Evolutionary conservation across 2,888 invertebrate species (phyloP).

Genomic region (Philereme transversata): DNA sequence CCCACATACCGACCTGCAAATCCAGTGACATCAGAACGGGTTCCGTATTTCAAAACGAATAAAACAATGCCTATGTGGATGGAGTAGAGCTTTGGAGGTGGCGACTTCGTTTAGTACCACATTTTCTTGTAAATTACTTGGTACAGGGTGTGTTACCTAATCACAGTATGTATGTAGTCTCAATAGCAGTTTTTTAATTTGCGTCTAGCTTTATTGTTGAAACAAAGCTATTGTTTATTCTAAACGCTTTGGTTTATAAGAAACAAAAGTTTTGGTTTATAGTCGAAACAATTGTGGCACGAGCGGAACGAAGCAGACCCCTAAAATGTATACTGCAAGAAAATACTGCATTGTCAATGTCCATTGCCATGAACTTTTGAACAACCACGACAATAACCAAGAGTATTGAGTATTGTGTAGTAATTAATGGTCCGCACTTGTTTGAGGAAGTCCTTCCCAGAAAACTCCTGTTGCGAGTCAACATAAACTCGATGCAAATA

Average conservation of each 20-base stretch:
- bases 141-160: too few species aligned
- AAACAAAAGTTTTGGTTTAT: neutral
- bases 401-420: constrained; percentile 49
- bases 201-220: too few species aligned
- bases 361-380: constrained; percentile 63
- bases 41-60: constrained; percentile 29
- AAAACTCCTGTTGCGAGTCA: constrained; percentile 64
- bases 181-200: too few species aligned
- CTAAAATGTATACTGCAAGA: constrained; percentile 39
- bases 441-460: constrained; percentile 57
- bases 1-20: constrained; percentile 60
- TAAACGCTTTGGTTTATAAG: neutral
- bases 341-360: constrained; percentile 43
- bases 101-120: constrained; percentile 16
- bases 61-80: constrained; percentile 21
- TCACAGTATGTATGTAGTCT: too few species aligned
- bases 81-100: constrained; percentile 11
- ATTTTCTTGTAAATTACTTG: neutral
- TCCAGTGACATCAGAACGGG: constrained; percentile 35
- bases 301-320: constrained; percentile 34
- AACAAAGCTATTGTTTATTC: too few species aligned
- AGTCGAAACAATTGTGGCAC: constrained; percentile 18
- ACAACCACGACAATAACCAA: constrained; percentile 45
- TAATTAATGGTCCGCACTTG: constrained; percentile 69
- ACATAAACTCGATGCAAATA: constrained; percentile 58